These are phyloP conservation scores for Drosophila buzzatii DNA, from an alignment of 2,888 invertebrate species.

Conservation along the genomic window DNA sequence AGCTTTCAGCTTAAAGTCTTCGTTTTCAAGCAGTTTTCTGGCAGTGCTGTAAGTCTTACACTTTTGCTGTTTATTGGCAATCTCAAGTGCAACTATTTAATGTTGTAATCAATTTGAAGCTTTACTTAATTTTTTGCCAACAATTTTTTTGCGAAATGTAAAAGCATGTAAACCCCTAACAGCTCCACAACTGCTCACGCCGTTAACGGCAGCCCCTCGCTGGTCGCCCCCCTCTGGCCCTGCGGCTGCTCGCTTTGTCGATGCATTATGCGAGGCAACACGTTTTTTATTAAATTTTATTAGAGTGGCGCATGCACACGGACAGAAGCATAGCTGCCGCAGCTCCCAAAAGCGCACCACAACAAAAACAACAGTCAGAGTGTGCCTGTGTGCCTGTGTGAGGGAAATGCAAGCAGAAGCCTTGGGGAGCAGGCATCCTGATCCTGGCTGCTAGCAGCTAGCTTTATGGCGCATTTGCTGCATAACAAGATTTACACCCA, in stretches of 20 bases:
- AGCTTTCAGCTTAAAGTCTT: not conserved
- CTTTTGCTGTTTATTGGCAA: constrained; percentile 11
- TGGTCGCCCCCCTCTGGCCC: not conserved
- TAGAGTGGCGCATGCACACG: constrained; percentile 74
- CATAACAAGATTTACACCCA: constrained; percentile 78
- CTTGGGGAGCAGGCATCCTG: constrained; percentile 50
- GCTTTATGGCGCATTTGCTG: constrained; percentile 79
- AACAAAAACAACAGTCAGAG: constrained; percentile 21
- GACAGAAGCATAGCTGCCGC: constrained; percentile 19
- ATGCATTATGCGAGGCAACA: constrained; percentile 75
- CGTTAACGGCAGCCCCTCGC: not conserved
- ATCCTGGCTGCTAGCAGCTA: constrained; percentile 48
- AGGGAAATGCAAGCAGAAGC: constrained; percentile 30
- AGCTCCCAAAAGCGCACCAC: constrained; percentile 49
- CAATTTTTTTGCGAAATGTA: constrained; percentile 27
- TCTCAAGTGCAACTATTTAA: constrained; percentile 14
- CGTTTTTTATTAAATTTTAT: constrained; percentile 80
- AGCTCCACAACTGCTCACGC: not conserved
- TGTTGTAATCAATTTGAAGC: constrained; percentile 45
- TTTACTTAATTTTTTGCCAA: constrained; percentile 19
- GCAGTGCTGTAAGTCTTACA: not conserved
- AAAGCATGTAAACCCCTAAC: constrained; percentile 6
- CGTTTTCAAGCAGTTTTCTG: not conserved
- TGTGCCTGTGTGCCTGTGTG: not conserved
- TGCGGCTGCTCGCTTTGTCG: constrained; percentile 40